Conservation (phyloP, 2,113 vertebrate genomes). For the Cynocephalus volans region DNA sequence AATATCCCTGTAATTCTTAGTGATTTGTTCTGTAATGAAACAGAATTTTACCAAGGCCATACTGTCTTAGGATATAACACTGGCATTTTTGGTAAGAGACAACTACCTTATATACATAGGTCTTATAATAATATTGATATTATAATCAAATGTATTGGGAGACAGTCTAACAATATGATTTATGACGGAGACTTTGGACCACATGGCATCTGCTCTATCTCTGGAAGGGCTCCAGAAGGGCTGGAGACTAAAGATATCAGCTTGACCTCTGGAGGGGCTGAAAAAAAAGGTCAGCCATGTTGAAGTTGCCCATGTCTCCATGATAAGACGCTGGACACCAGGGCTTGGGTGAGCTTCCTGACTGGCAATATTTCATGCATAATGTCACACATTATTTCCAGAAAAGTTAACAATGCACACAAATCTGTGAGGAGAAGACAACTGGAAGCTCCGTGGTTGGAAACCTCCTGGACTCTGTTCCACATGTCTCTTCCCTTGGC, state of each 20-base stretch:
- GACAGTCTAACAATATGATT: not conserved
- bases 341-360: not conserved
- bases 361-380: not conserved
- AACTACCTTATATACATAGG: not conserved
- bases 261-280: not conserved
- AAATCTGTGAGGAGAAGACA: not conserved
- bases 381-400: not conserved
- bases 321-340: not conserved
- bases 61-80: not conserved
- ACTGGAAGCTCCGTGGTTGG: not conserved
- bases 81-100: not conserved
- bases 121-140: conserved; percentile 17
- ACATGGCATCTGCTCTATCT: not conserved
- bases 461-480: not conserved
- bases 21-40: not conserved
- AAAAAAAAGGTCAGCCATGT: not conserved
- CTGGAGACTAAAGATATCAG: not conserved
- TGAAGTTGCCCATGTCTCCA: not conserved
- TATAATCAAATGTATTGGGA: not conserved
- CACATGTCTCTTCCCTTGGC: not conserved
- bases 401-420: not conserved
- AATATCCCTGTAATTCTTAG: not conserved
- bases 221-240: not conserved
- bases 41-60: not conserved
- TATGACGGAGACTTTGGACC: not conserved